Percentiles rank a stretch among this genome's conserved stretches.
phyloP scores from a whole-genome alignment of 2,797 vertebrate species.

The Myripristis jacobus region DNA sequence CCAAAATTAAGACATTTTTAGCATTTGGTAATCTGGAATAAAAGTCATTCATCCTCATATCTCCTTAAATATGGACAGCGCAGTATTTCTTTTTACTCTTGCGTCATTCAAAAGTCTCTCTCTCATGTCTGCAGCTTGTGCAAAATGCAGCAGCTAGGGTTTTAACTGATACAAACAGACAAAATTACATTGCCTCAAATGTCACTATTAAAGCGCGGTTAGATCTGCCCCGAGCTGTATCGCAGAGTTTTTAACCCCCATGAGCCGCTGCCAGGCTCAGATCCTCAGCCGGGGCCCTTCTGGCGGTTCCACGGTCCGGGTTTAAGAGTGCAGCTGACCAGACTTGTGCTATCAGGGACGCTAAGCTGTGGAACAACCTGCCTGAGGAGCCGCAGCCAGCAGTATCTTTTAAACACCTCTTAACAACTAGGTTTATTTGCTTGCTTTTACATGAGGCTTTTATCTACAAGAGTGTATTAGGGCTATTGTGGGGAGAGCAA shows the following conservation, averaged over 20 bases:
- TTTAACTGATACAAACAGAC: neutral
- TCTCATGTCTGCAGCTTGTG: too few relatives aligned
- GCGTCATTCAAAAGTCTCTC: too few relatives aligned
- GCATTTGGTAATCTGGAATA: constrained; percentile 34
- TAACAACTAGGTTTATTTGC: neutral
- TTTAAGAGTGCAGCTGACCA: constrained; percentile 12
- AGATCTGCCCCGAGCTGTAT: constrained; percentile 12
- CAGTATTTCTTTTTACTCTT: too few relatives aligned
- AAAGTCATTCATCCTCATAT: constrained; percentile 36
- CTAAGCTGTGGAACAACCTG: constrained; percentile 26
- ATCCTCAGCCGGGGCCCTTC: constrained; percentile 25
- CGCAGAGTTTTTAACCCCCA: constrained; percentile 37
- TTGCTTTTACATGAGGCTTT: constrained; percentile 8
- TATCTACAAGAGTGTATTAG: too few relatives aligned
- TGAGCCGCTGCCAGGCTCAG: constrained; percentile 24
- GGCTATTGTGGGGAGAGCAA: too few relatives aligned
- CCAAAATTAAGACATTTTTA: constrained; percentile 36
- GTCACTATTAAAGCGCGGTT: constrained; percentile 31
- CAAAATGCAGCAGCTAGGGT: constrained; percentile 6
- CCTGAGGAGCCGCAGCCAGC: neutral
- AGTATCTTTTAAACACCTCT: constrained; percentile 20
- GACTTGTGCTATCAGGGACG: constrained; percentile 7
- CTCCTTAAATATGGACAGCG: constrained; percentile 10
- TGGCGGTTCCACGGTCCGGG: constrained; percentile 22
- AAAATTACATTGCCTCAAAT: neutral